A percentile compares a stretch with the other conserved stretches of the same genome.
Conservation (phyloP, 2,113 vertebrate species). For the Xyliphius kryptos region DNA sequence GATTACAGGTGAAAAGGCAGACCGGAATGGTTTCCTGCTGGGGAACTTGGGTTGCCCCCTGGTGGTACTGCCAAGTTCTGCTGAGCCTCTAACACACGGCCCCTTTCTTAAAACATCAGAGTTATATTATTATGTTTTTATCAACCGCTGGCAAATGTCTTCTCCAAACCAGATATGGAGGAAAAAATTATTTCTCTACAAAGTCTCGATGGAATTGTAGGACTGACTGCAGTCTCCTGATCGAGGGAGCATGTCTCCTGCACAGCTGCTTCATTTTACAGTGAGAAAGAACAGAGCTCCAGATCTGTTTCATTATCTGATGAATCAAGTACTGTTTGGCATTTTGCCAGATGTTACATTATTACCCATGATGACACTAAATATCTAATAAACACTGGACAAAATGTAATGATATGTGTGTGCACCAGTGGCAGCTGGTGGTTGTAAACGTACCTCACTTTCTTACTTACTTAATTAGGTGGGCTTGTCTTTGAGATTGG, state of each 20-base stretch:
- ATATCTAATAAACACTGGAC: background rate
- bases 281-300: conserved; percentile 6
- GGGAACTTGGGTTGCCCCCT: too few relatives aligned
- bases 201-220: background rate
- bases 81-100: background rate
- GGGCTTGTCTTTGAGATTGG: too few relatives aligned
- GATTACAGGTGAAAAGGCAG: too few relatives aligned
- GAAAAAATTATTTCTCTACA: background rate
- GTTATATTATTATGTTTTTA: too few relatives aligned
- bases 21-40: too few relatives aligned
- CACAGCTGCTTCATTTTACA: background rate
- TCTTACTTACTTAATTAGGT: too few relatives aligned
- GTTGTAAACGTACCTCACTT: too few relatives aligned
- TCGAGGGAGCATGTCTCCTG: background rate
- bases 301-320: conserved; percentile 7
- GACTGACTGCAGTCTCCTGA: background rate
- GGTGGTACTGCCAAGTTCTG: background rate
- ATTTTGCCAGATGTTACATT: background rate
- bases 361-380: background rate
- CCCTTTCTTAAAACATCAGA: background rate
- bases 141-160: conserved; percentile 10
- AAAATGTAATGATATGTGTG: background rate
- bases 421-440: too few relatives aligned
- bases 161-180: background rate
- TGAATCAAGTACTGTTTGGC: conserved; percentile 3